phyloP scores from a whole-genome alignment of 2,888 invertebrate genomes.

The Meteorus cinctellus region DNA sequence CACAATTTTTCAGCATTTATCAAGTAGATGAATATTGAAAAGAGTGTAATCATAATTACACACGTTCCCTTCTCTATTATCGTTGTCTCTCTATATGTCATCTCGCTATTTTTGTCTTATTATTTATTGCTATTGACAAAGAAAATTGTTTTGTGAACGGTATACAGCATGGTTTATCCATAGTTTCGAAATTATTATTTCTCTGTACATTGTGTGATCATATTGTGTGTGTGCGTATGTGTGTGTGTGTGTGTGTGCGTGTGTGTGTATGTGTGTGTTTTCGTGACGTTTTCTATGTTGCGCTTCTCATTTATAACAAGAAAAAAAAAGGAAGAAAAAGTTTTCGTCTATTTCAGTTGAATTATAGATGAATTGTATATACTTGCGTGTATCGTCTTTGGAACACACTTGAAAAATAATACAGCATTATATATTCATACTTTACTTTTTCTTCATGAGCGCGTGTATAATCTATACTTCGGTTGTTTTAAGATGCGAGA shows the following conservation, averaged over 20 bases:
- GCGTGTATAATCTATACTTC: no score
- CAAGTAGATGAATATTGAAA: not conserved
- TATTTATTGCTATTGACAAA: constrained; percentile 40
- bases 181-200: constrained; percentile 61
- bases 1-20: not conserved
- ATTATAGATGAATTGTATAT: constrained; percentile 3
- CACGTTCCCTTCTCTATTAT: not conserved
- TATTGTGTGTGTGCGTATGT: not conserved
- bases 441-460: not conserved
- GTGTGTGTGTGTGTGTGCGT: not conserved
- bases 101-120: constrained; percentile 42
- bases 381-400: constrained; percentile 43
- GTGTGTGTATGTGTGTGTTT: constrained; percentile 55
- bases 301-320: constrained; percentile 65
- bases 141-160: constrained; percentile 59
- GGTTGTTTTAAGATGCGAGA: no score
- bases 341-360: not conserved
- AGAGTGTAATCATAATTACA: not conserved
- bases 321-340: constrained; percentile 17
- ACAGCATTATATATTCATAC: constrained; percentile 14
- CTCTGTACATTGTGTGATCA: constrained; percentile 60
- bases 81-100: constrained; percentile 36
- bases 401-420: constrained; percentile 28
- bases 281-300: constrained; percentile 80
- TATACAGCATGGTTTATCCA: constrained; percentile 72